Evolutionary conservation across 2,797 vertebrate genomes (phyloP).

Genomic region (Setipinna tenuifilis): DNA sequence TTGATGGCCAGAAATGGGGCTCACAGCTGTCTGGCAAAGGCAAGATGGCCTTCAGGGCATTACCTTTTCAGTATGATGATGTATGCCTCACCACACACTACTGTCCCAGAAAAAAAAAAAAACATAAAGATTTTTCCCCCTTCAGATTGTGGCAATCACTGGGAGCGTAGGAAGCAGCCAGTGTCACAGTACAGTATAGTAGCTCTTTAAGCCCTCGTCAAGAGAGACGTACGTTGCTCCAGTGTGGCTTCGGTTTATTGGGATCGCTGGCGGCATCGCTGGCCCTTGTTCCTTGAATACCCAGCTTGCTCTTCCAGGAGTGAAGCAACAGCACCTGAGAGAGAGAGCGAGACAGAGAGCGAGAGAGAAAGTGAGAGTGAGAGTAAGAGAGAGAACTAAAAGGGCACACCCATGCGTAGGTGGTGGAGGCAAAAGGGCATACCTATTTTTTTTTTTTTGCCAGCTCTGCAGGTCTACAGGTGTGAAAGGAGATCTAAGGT

Average conservation of each 20-base stretch:
- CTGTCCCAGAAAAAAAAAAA: constrained; percentile 7
- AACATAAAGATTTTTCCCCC: not conserved
- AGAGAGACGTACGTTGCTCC: not conserved
- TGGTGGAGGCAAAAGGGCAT: not conserved
- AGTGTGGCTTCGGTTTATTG: not conserved
- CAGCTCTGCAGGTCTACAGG: not conserved
- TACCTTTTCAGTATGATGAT: not conserved
- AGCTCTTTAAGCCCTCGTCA: not conserved
- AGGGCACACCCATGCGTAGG: not conserved
- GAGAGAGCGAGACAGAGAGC: not conserved
- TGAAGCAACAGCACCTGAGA: not conserved
- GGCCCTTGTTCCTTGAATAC: not conserved
- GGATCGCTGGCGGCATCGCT: not conserved
- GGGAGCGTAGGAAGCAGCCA: not conserved
- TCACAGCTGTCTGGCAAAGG: not conserved
- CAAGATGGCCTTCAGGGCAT: not conserved
- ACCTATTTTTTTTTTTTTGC: not conserved
- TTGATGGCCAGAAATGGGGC: not conserved
- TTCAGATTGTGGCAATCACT: not conserved
- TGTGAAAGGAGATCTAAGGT: constrained; percentile 20
- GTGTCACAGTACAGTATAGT: not conserved
- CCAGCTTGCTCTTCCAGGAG: not conserved
- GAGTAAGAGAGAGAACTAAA: not conserved
- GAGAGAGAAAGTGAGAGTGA: not conserved
- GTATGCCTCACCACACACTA: not conserved